phyloP scores from a whole-genome alignment of 2,888 invertebrate species.

The Danaus chrysippus region DNA sequence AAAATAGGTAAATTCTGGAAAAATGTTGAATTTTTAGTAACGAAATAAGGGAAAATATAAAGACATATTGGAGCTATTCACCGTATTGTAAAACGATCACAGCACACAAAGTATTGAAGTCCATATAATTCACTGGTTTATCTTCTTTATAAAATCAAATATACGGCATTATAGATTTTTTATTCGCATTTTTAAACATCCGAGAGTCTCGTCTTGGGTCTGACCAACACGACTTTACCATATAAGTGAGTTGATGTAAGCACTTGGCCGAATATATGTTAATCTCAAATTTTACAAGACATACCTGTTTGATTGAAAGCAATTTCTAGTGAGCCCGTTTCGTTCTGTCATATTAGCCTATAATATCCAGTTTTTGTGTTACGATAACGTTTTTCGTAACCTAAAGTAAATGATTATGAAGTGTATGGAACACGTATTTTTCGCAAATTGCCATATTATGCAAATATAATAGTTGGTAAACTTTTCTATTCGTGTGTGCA shows the following conservation, averaged over 20 bases:
- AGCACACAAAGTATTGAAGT: conserved; percentile 25
- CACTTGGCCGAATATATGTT: conserved; percentile 46
- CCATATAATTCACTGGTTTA: conserved; percentile 9
- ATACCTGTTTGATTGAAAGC: conserved; percentile 18
- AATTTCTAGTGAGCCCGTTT: conserved; percentile 36
- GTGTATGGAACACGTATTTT: conserved; percentile 24
- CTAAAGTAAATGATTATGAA: conserved; percentile 9
- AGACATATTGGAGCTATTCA: too few species aligned
- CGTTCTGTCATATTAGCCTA: conserved; percentile 36
- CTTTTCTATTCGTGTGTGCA: too few species aligned
- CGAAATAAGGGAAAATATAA: too few species aligned
- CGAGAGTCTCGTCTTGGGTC: conserved; percentile 23
- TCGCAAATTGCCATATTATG: conserved; percentile 25
- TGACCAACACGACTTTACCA: conserved; percentile 37
- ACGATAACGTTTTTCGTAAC: conserved; percentile 45
- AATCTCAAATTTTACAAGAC: conserved; percentile 35
- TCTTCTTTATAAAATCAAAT: conserved; percentile 26
- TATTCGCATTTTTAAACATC: conserved; percentile 36
- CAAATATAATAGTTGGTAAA: conserved; percentile 8
- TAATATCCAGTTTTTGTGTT: conserved; percentile 40
- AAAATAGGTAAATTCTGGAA: too few species aligned
- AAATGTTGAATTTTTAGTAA: too few species aligned
- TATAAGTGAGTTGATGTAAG: conserved; percentile 42
- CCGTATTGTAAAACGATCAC: conserved; percentile 4
- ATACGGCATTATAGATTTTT: conserved; percentile 31